Evolutionary conservation across 2,113 vertebrate genomes (phyloP).

Genomic region (Serinus canaria): DNA sequence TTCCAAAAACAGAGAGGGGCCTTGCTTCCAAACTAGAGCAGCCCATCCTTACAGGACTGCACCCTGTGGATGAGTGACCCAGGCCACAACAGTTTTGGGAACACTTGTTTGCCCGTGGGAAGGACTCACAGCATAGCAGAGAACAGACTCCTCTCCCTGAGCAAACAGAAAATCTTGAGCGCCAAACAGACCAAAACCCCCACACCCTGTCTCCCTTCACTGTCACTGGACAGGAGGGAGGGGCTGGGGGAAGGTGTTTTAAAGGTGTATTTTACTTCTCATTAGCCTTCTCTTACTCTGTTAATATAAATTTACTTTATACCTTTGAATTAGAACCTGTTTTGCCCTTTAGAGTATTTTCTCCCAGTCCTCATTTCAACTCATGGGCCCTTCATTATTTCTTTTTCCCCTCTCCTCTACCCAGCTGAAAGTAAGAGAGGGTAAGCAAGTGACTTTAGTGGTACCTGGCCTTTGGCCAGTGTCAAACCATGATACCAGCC

Average conservation of each 20-base stretch:
- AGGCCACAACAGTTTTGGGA: not conserved
- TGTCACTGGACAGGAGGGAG: not conserved
- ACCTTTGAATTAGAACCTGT: not conserved
- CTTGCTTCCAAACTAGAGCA: too few relatives aligned
- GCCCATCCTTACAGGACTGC: too few relatives aligned
- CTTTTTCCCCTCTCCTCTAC: not conserved
- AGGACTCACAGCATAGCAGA: not conserved
- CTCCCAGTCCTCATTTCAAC: not conserved
- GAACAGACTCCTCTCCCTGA: not conserved
- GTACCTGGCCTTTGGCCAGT: not conserved
- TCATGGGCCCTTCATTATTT: fast-evolving
- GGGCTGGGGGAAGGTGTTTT: not conserved
- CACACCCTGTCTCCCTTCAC: fast-evolving
- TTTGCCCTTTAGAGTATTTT: not conserved
- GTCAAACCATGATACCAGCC: not conserved
- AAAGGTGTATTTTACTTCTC: not conserved
- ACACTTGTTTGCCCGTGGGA: not conserved
- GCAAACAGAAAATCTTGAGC: not conserved
- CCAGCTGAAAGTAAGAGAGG: not conserved
- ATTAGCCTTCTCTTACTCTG: not conserved
- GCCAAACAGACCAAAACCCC: not conserved
- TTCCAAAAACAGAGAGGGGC: too few relatives aligned
- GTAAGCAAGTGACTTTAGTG: not conserved
- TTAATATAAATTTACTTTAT: not conserved
- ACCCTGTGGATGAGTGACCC: too few relatives aligned